phyloP scores from a whole-genome alignment of 1,140 invertebrate genomes.

The Caenorhabditis brenneri region DNA sequence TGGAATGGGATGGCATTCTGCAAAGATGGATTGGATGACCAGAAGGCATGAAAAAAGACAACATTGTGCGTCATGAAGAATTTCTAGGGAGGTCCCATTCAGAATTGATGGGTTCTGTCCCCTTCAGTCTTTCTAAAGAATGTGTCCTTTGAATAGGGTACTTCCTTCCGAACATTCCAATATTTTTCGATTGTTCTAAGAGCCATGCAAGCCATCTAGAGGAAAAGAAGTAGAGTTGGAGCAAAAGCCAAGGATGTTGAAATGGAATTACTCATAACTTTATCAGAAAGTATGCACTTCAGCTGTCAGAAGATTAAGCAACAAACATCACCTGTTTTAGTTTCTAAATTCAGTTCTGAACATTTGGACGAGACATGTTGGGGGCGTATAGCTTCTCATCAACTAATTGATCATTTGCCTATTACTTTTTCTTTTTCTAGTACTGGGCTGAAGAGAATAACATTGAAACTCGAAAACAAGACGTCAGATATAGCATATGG shows the following conservation, averaged over 20 bases:
- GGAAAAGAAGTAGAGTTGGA: too few relatives aligned
- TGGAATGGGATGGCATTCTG: constrained; percentile 19
- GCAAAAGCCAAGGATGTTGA: neutral
- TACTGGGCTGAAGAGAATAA: too few relatives aligned
- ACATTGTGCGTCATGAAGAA: constrained; percentile 6
- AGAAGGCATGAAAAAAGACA: neutral
- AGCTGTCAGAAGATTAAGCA: neutral
- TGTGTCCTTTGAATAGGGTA: neutral
- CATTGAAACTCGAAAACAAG: neutral
- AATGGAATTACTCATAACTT: neutral
- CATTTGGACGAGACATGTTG: neutral
- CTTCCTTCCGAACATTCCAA: neutral
- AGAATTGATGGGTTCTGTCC: neutral
- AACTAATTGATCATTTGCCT: constrained; percentile 3
- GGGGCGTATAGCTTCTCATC: neutral
- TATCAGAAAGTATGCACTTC: neutral
- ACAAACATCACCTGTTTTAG: neutral
- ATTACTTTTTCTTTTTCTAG: neutral
- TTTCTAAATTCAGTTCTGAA: neutral
- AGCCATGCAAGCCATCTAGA: neutral
- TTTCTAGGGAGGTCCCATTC: constrained; percentile 24
- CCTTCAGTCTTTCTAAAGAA: neutral
- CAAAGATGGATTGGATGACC: constrained; percentile 14
- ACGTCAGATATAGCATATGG: neutral
- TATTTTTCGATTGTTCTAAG: neutral